Base-by-base conservation (phyloP, 2,113 vertebrate genomes). In the Hippopotamus amphibius region DNA sequence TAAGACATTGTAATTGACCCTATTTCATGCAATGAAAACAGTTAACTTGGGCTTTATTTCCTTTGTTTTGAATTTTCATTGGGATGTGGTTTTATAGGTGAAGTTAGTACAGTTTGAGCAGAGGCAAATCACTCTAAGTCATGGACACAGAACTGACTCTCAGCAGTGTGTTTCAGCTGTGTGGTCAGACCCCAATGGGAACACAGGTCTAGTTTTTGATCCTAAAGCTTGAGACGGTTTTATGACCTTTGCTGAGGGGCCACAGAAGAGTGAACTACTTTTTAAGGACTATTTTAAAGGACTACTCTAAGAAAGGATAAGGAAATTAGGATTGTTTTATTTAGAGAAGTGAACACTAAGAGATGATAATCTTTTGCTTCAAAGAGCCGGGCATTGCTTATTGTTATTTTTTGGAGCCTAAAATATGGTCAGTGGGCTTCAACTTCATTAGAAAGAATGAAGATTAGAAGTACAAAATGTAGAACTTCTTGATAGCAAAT, bases 61-160 rank as follows among this genome's bases (percentile, higher is more conserved):
- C 65, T 93, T 69, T 92, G 90, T 97, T 65, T 68, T 86, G 50
- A 96, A 30, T 94, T 93, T 95, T 68, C 30, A 1, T 37, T 46
- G 77, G 76, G 43, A 50, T 74, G 7, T 93, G 21, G 19, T 85
- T 93, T 94, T 65, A 61, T 71, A 79, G 55, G 53, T 48, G 43
- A 90, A 63, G 74, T 57, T 92, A 95, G 17, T 91, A 22, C 7
- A 69, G 5, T 90, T 88, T 72, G 15, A 95, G 46, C 21, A 80
- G 82, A 94, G 48, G 43, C 22, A 41, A 24, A 48, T 77, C 57
- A 66, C n/a, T 7, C 2, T 43, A 46, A 13, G 22, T 48, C 61
- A 6, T 46, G 22, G 22, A 22, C 55, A 76, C 5, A 17, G 63
- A 72, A 68, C 41, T 43, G 57, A 21, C 37, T 30, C 3, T 26